These are phyloP conservation scores for Holotrichia oblita DNA, from an alignment of 1,140 invertebrate genomes.

Conservation along the genomic window DNA sequence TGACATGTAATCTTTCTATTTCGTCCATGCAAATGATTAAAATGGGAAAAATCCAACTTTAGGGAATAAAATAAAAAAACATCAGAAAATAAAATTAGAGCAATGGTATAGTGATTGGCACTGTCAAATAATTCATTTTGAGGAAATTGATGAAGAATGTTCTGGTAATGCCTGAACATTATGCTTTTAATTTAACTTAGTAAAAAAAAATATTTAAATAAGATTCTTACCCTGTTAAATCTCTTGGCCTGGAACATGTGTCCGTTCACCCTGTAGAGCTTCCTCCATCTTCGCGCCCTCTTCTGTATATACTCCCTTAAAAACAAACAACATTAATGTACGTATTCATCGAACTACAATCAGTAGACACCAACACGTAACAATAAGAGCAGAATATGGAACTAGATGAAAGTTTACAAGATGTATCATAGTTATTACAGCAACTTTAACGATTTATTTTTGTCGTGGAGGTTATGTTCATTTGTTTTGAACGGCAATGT, in stretches of 20 bases:
- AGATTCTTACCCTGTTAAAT: constrained; percentile 90
- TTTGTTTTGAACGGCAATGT: constrained; percentile 9
- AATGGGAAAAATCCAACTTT: too few relatives aligned
- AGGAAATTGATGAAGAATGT: too few relatives aligned
- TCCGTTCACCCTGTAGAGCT: constrained; percentile 97
- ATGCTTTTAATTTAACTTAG: too few relatives aligned
- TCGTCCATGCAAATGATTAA: too few relatives aligned
- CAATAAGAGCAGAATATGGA: constrained; percentile 19
- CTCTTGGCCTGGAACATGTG: constrained; percentile 99
- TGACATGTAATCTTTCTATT: too few relatives aligned
- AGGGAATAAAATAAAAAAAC: too few relatives aligned
- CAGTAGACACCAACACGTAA: constrained; percentile 17
- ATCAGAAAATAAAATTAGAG: too few relatives aligned
- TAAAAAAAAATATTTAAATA: too few relatives aligned
- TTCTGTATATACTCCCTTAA: constrained; percentile 97
- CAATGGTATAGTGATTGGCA: too few relatives aligned
- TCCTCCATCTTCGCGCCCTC: constrained; percentile 96
- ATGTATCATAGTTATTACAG: not conserved
- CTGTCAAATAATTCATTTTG: too few relatives aligned
- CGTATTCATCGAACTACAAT: not conserved
- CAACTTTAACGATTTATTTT: not conserved
- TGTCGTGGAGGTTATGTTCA: not conserved
- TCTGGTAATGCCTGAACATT: too few relatives aligned
- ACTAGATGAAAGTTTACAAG: constrained; percentile 12
- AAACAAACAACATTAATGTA: constrained; percentile 53